A percentile compares a stretch with the other conserved stretches of the same genome.
Evolutionary conservation across 2,113 vertebrate genomes (phyloP).

Genomic region (Paramisgurnus dabryanus): DNA sequence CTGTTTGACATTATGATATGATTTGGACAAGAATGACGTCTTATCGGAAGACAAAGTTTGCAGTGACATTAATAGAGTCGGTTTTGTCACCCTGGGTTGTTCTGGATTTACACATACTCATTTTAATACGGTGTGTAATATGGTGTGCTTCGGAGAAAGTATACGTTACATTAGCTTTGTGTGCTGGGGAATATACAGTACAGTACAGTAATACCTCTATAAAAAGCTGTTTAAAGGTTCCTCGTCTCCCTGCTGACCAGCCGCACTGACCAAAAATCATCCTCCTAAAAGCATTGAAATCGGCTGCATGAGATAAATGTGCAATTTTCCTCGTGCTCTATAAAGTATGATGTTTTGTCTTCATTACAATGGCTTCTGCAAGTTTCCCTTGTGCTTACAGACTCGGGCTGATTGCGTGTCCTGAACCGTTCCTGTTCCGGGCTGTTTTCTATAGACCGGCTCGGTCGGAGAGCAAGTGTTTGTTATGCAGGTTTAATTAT

Average conservation of each 20-base stretch:
- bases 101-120: neutral
- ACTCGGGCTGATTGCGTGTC: constrained; percentile 65
- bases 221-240: constrained; percentile 9
- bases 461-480: constrained; percentile 71
- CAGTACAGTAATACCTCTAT: neutral
- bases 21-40: constrained; percentile 13
- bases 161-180: neutral
- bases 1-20: constrained; percentile 43
- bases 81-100: neutral
- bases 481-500: constrained; percentile 83
- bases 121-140: neutral
- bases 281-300: constrained; percentile 38
- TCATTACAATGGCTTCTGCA: constrained; percentile 62
- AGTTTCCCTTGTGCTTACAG: constrained; percentile 61
- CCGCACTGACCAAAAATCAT: constrained; percentile 13
- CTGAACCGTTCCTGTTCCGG: constrained; percentile 61
- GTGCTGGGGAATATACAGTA: neutral
- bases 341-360: constrained; percentile 61
- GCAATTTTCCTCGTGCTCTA: constrained; percentile 22
- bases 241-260: constrained; percentile 15
- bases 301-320: constrained; percentile 14
- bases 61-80: neutral
- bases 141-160: neutral
- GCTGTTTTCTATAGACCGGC: constrained; percentile 63
- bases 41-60: neutral